phyloP scores from a whole-genome alignment of 2,797 vertebrate species.

The Liasis olivaceus region DNA sequence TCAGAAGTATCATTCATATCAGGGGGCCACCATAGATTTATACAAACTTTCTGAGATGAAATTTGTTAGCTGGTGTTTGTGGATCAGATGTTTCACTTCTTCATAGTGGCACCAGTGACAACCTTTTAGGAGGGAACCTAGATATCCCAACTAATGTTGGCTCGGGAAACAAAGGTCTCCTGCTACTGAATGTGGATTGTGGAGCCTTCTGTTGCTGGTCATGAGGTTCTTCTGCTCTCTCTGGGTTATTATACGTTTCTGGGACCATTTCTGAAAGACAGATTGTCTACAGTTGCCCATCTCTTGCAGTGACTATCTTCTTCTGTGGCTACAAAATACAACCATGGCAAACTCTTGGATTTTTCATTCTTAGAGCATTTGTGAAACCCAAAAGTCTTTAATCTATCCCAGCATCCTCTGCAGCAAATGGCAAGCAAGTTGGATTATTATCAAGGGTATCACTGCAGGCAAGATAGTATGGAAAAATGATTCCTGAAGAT shows the following conservation, averaged over 20 bases:
- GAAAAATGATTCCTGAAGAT: neutral
- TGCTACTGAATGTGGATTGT: neutral
- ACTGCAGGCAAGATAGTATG: neutral
- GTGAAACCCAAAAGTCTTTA: neutral
- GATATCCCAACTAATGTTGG: accelerated
- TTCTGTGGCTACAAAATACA: neutral
- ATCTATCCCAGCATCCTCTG: neutral
- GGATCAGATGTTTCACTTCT: constrained; percentile 20
- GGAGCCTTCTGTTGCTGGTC: neutral
- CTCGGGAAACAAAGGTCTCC: neutral
- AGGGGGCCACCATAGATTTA: constrained; percentile 44
- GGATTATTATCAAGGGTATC: too few relatives aligned
- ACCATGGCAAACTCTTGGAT: too few relatives aligned
- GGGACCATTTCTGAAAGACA: neutral
- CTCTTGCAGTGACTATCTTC: too few relatives aligned
- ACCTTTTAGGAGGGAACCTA: accelerated
- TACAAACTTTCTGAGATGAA: constrained; percentile 23
- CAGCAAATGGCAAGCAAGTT: neutral
- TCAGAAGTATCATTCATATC: constrained; percentile 62
- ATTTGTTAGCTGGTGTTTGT: neutral
- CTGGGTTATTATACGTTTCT: constrained; percentile 36
- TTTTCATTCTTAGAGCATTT: neutral
- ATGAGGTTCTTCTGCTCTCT: accelerated
- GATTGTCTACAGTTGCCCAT: neutral
- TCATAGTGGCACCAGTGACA: accelerated